Base-by-base conservation (phyloP, 2,888 invertebrate genomes). In the Xanthia togata region DNA sequence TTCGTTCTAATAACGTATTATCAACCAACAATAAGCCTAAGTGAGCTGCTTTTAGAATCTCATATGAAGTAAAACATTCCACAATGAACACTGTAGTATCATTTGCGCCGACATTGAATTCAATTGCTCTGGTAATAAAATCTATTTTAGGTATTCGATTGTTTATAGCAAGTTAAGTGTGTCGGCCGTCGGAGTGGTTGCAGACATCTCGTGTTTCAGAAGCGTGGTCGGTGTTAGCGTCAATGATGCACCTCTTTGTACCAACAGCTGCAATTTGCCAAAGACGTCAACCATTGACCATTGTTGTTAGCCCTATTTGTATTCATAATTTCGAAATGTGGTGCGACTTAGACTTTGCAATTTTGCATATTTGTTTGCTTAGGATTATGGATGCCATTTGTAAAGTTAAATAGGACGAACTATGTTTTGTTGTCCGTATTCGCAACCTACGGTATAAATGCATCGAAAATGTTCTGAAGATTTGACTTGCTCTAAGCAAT, bases 101-200 rank as follows among this genome's bases (percentile, higher is more conserved):
- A 88, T 87, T 89, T 93, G 90, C 88, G 92, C 90, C 93, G 91
- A 95, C 93, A 95, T 95, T 95, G 94, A 93, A 94, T 95, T 93
- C 93, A 95, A 95, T 93, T 94, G 93, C 94, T 93, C 86, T 90
- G 79, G 93, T 89, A 94, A 95, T 95, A 95, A 94, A 95, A 93
- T 92, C 93, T 95, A 95, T 95, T 94, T 95, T 93, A 89, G 91
- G 92, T 88, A 88, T 93, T 91, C 90, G 92, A 93, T 94, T 94
- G 94, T 94, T 94, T 94, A 93, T 93, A 92, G 91, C 90, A 90
- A 89, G 90, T 88, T 91, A 93, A 93, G 93, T 94, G 91, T 93
- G 93, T 91, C 93, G 92, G 93, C 89, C 87, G 90, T 88, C 87
- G 83, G 94, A 94, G 93, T 92, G 90, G 92, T 93, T 94, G 92